Base-by-base conservation (phyloP, 2,888 invertebrate genomes). In the Drosophila ezoana region DNA sequence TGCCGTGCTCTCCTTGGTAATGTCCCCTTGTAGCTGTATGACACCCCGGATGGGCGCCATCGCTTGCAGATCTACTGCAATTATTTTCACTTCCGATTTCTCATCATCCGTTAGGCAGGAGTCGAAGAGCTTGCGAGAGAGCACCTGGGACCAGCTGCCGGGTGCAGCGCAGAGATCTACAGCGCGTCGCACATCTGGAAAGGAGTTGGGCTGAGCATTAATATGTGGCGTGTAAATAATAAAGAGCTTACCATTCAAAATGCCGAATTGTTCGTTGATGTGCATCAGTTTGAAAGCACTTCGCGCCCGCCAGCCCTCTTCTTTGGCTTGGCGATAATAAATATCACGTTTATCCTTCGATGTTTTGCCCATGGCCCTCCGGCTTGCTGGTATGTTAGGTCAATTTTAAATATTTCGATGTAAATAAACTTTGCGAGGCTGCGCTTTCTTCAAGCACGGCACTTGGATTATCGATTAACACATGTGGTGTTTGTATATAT, bases 61-160 rank as follows among this genome's bases (percentile, higher is more conserved):
- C 0, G 98, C 98, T 92, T 98, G 98, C 49, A 99, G 93, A 93
- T 99, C 99, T 0, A 99, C 99, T 5, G 99, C 99, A 6, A 99
- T 97, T 67, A 99, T 99, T 93, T 98, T 98, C 0, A 96, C 95
- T 2, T 94, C 93, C 5, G 93, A 91, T 20, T 84, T 89, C 11
- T 89, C 76, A 13, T 82, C 83, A 20, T 89, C 79, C 0, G 89
- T 87, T 11, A 67, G 62, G 10, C 92, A 90, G 60, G 93, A 93
- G 84, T 95, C 94, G 10, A 93, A 94, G 4, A 98, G 93, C 90
- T 96, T 96, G 77, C 96, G 95, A 0, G 97, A 96, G 51, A 99
- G 93, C n/a, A 99, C 99, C 93, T 99, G 99, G 91, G 98, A 98
- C 99, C 99, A 99, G 90, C 98, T 98, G 8, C 99, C 99, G 4